Evolutionary conservation across 1,140 invertebrate species (phyloP), one percentile per base, ranked within the genome.

Genomic region (Halesus radiatus): DNA sequence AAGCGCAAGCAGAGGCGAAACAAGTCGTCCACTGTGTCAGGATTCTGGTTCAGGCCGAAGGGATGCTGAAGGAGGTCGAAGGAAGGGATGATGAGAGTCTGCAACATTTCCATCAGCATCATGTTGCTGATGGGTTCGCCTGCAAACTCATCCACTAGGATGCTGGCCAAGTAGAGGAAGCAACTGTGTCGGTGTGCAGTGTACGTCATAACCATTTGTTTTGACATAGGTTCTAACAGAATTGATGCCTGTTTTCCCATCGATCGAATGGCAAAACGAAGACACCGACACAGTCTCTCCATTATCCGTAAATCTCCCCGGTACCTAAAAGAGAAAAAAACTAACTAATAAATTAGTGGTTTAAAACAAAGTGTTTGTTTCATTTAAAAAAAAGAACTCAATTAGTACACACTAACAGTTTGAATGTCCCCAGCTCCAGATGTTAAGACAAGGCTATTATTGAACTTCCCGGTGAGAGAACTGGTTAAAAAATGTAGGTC

Each of bases 11-110:
- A 97, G 23, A 99, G 91, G 62, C 98, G 90, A 87, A 99, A 99
- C 76, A 99, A 93, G 87, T 99, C 98, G 87, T 99, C 98, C 0
- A 99, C 97, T 0, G 98, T 99, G 84, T 99, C 98, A 0, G 98
- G 98, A 91, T 99, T 95, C 87, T 98, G 95, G 78, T 94, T 91
- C 8, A 99, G 88, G 1, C 96, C 96, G 81, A 93, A 92, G 75
- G 91, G 88, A 85, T 92, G 92, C 86, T 96, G 94, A 68, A 98
- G 90, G 84, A 97, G 86, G 60, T 91, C 89, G 87, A 99, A 97
- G 52, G 98, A 96, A 58, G 96, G 95, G 75, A 92, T 92, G 84
- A 97, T 93, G 85, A 98, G 94, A 54, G 94, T 95, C 89, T 96
- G 92, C 83, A 99, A 88, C 96, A 99, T 98, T 82, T 93, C 92